A percentile compares a stretch with the other conserved stretches of the same genome.
Conservation (phyloP, 2,888 invertebrate species). For the Noctua janthe region DNA sequence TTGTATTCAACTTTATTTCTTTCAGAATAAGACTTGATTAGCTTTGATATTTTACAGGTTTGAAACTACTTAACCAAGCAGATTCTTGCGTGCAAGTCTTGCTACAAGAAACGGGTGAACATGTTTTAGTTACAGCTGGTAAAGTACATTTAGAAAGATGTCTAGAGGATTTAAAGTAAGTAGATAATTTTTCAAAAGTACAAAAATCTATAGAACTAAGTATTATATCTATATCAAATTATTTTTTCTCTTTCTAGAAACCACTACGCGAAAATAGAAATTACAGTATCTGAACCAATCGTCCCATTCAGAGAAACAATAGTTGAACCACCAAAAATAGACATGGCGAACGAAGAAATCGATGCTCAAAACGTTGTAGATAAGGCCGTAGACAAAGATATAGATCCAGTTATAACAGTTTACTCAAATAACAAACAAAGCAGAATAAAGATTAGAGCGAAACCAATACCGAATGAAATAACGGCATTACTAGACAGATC, state of each 20-base stretch:
- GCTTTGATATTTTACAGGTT: constrained; percentile 85
- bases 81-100: constrained; percentile 98
- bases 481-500: constrained; percentile 93
- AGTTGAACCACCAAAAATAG: constrained; percentile 94
- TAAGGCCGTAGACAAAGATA: constrained; percentile 84
- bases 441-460: constrained; percentile 93
- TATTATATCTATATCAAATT: background rate
- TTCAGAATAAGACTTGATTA: background rate
- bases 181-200: constrained; percentile 8
- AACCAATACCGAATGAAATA: constrained; percentile 93
- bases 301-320: constrained; percentile 99
- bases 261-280: constrained; percentile 95
- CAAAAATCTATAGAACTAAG: background rate
- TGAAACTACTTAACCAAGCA: constrained; percentile 97
- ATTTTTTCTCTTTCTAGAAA: constrained; percentile 75
- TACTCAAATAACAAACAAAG: constrained; percentile 94
- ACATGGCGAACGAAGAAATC: constrained; percentile 96
- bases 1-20: background rate
- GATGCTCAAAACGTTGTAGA: constrained; percentile 90
- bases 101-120: constrained; percentile 98
- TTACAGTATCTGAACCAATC: constrained; percentile 98
- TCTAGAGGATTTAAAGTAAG: constrained; percentile 95
- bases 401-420: constrained; percentile 90
- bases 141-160: constrained; percentile 99
- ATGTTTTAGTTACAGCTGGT: constrained; percentile 98